Base-by-base conservation (phyloP, 1,140 invertebrate species). In the Pseudomyrmex dendroicus region DNA sequence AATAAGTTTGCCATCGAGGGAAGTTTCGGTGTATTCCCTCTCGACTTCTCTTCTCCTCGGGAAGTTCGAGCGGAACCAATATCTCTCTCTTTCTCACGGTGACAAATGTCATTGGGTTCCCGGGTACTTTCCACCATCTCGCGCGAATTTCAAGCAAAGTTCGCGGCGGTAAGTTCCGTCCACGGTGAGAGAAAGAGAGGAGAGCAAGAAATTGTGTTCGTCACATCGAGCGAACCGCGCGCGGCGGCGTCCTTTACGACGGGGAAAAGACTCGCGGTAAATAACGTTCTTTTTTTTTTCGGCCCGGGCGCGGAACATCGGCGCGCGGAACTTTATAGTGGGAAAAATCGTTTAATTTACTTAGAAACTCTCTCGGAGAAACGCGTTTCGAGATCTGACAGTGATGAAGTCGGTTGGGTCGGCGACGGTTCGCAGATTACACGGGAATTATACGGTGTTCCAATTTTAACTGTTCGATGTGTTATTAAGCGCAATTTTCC, bases 101-200 rank as follows among this genome's bases (percentile, higher is more conserved):
- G 85, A 86, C 85, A 86, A 86, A 86, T 84, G 76, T 82, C 85
- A 78, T 35, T 62, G 44, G n/a, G 82, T 50, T 2, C 66, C 20
- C 22, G 35, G 25, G 17, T 17, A 25, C 22, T 48, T 50, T 0
- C 35, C 25, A 13, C 15, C 25, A 52, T 48, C 35, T 3, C 61
- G 52, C 59, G 59, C 50, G 25, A 54, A 76, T 67, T 20, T 13
- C 35, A 35, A 25, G 13, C 59, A 2, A 84, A 86, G 73, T 86
- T 84, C 22, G 59, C 1, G 50, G 17, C 63, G n/a, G 62, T 22
- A 72, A 85, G 35, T 85, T 85, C 13, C 46, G 10, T 13, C 50
- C 12, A 20, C 20, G 78, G 13, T 46, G 61, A 48, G 61, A 48
- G 56, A 46, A 17, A 9, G 48, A 64, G 56, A 44, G n/a, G 56